Evolutionary conservation across 2,113 vertebrate species (phyloP).

Genomic region (Cnemophilus loriae): DNA sequence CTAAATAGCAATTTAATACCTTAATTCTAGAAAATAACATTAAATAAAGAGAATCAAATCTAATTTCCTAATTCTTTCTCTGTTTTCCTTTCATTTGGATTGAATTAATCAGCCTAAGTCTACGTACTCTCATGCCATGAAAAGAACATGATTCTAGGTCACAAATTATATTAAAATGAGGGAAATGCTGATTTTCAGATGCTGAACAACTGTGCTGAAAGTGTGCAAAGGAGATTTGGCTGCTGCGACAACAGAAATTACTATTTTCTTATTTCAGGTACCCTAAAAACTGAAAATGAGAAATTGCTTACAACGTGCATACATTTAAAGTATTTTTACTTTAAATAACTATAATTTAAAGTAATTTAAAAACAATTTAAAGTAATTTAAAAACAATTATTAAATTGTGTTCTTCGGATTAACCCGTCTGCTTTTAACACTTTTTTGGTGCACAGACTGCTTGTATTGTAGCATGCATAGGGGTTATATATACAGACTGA

Average conservation of each 20-base stretch:
- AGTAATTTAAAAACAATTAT: not conserved
- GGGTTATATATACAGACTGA: not conserved
- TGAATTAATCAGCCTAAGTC: not conserved
- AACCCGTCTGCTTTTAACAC: not conserved
- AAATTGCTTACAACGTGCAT: not conserved
- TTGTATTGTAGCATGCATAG: not conserved
- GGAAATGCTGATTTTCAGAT: not conserved
- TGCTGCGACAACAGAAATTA: not conserved
- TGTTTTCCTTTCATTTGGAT: not conserved
- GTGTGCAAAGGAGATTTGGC: not conserved
- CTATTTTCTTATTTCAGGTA: not conserved
- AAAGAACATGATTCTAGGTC: not conserved
- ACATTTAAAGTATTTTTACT: not conserved
- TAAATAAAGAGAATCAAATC: not conserved
- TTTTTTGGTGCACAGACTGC: not conserved
- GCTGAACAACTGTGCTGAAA: not conserved
- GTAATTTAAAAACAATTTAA: not conserved
- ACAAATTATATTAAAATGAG: not conserved
- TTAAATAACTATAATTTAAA: not conserved
- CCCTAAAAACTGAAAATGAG: not conserved
- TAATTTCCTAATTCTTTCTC: not conserved
- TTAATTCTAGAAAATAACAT: not conserved
- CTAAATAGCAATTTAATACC: not conserved
- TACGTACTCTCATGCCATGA: not conserved
- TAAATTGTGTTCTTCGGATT: not conserved